These are phyloP conservation scores for Apotomis betuletana DNA, from an alignment of 2,888 invertebrate species.

Conservation along the genomic window DNA sequence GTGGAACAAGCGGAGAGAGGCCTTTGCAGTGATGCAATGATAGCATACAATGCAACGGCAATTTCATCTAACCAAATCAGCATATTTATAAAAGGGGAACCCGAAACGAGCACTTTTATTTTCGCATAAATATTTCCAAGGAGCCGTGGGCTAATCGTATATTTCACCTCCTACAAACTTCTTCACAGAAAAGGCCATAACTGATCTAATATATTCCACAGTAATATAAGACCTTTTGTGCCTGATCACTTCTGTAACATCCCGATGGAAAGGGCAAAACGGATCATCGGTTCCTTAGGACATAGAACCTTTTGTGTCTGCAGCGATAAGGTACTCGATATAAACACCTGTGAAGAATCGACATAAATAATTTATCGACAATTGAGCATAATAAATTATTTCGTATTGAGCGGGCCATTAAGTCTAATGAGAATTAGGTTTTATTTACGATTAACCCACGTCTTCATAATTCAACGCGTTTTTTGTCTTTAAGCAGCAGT, in stretches of 20 bases:
- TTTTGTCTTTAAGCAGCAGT: too few species aligned
- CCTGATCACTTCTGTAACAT: not conserved
- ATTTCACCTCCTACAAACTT: slow-evolving; percentile 47
- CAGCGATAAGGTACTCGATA: not conserved
- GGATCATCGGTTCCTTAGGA: too few species aligned
- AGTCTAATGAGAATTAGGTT: slow-evolving; percentile 25
- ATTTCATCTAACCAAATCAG: not conserved
- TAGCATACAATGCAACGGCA: not conserved
- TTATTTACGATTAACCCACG: not conserved
- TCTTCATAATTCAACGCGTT: too few species aligned
- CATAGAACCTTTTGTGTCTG: too few species aligned
- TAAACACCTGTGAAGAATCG: slow-evolving; percentile 27
- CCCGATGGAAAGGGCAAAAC: too few species aligned
- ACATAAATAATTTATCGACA: slow-evolving; percentile 29
- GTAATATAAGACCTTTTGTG: not conserved
- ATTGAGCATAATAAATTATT: slow-evolving; percentile 29
- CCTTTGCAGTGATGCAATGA: not conserved
- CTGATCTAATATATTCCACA: not conserved
- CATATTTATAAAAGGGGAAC: slow-evolving; percentile 46
- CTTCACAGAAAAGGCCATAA: not conserved
- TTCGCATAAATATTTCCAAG: slow-evolving; percentile 65
- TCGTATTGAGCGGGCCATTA: slow-evolving; percentile 16
- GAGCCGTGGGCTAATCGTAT: slow-evolving; percentile 60
- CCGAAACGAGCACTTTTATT: slow-evolving; percentile 53
- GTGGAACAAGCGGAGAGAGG: too few species aligned